Conservation (phyloP, 2,797 vertebrate species). For the Chelmon rostratus region DNA sequence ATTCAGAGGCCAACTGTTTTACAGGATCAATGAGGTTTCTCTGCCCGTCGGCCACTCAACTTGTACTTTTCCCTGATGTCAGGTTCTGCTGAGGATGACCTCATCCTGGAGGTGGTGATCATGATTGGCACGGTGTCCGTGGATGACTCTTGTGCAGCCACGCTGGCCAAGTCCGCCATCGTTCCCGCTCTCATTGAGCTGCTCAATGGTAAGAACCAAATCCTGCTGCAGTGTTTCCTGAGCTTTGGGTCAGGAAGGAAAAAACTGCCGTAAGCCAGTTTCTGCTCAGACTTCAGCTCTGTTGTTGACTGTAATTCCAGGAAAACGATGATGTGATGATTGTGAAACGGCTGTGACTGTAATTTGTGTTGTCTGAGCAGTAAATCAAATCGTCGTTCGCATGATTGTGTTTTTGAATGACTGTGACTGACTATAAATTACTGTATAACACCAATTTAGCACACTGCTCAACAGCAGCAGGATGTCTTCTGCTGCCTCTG, state of each 20-base stretch:
- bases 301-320: neutral
- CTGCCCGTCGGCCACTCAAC: neutral
- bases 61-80: slow-evolving; percentile 8
- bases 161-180: slow-evolving; percentile 97
- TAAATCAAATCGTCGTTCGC: neutral
- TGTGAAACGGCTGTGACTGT: neutral
- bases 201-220: slow-evolving; percentile 88
- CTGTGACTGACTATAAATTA: neutral
- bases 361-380: neutral
- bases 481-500: neutral
- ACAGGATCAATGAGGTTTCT: neutral
- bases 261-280: neutral
- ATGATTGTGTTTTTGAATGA: too few relatives aligned
- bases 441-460: neutral
- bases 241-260: neutral
- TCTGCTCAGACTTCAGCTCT: neutral
- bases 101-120: slow-evolving; percentile 96
- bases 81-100: slow-evolving; percentile 96
- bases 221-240: neutral
- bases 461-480: too few relatives aligned
- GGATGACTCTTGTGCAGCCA: slow-evolving; percentile 95
- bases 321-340: neutral
- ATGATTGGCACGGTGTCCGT: slow-evolving; percentile 98
- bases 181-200: slow-evolving; percentile 96
- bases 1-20: neutral